Conservation (phyloP, 2,113 vertebrate genomes). For the Pollachius pollachius region DNA sequence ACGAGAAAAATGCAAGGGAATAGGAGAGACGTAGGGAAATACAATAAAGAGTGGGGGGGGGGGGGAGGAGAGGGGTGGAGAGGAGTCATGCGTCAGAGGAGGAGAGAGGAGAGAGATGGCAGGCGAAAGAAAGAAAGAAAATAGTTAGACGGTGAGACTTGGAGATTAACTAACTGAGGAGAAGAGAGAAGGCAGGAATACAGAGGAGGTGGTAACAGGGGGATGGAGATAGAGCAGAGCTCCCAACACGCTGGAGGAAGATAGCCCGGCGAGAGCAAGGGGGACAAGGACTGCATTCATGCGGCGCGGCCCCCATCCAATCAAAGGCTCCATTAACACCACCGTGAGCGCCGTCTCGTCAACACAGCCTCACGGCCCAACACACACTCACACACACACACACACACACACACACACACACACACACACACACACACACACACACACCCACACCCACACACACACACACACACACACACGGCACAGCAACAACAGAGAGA, state of each 20-base stretch:
- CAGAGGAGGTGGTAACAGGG: background rate
- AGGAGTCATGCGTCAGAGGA: too few species aligned
- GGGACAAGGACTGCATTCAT: slow-evolving; percentile 1
- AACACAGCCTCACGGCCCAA: background rate
- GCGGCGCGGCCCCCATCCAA: background rate
- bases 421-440: background rate
- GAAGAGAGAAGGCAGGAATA: background rate
- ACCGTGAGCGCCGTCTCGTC: background rate
- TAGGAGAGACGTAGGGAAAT: too few species aligned
- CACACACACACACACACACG: background rate
- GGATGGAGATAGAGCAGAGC: background rate
- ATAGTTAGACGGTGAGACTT: too few species aligned
- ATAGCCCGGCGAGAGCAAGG: background rate
- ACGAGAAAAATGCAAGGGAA: too few species aligned
- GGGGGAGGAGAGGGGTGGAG: too few species aligned
- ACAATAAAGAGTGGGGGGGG: too few species aligned
- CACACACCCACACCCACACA: background rate
- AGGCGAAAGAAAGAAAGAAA: background rate
- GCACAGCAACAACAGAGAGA: background rate
- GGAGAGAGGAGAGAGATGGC: background rate
- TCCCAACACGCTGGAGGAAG: background rate
- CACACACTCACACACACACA: background rate
- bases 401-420: background rate
- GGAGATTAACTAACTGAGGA: background rate
- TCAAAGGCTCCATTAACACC: background rate